Percentiles rank a stretch among this genome's conserved stretches.
Conservation (phyloP, 2,888 invertebrate species). For the Limnephilus lunatus region DNA sequence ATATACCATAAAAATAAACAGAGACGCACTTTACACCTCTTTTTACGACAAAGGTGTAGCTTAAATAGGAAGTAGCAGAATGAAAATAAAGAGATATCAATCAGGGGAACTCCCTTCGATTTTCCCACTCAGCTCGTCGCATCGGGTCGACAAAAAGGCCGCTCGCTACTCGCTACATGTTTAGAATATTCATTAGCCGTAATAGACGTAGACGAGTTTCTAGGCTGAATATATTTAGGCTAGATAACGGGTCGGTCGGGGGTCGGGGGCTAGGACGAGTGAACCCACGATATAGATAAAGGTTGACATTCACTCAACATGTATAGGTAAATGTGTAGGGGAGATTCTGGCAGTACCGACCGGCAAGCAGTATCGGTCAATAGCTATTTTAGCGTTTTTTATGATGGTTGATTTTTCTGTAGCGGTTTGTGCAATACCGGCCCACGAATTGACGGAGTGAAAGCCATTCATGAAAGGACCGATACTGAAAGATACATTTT, state of each 20-base stretch:
- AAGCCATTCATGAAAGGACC: too few species aligned
- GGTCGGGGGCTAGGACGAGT: neutral
- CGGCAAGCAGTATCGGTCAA: neutral
- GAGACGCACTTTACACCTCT: neutral
- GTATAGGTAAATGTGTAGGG: neutral
- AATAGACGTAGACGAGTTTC: neutral
- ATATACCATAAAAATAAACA: neutral
- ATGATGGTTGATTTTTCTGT: too few species aligned
- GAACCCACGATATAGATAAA: neutral
- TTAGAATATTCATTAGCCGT: neutral
- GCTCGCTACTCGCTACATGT: neutral
- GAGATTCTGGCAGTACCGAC: neutral
- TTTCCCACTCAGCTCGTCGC: conserved; percentile 15
- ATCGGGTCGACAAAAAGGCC: conserved; percentile 23
- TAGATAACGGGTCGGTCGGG: neutral
- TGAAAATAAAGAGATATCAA: conserved; percentile 16
- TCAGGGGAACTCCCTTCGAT: neutral
- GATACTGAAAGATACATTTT: too few species aligned
- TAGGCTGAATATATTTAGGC: neutral
- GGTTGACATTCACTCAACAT: neutral
- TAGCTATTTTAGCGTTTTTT: too few species aligned
- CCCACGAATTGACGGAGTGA: too few species aligned
- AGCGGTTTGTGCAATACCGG: too few species aligned
- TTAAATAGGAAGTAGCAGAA: neutral
- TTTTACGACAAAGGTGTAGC: neutral